phyloP scores from a whole-genome alignment of 2,888 invertebrate genomes.

The Heteropelma amictum region DNA sequence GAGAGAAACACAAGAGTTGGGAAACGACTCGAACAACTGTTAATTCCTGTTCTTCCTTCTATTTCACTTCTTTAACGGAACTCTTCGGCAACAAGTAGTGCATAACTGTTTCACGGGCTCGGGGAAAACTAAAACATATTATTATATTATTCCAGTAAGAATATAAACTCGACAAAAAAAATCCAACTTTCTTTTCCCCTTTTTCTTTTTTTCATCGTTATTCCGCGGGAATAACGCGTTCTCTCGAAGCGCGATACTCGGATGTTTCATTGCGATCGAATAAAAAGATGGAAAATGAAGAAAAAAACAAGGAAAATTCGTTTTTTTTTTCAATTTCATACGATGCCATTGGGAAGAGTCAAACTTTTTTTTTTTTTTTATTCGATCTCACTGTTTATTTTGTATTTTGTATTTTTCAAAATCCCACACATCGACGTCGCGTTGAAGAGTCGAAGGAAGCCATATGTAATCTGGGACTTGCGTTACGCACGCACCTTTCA shows the following conservation, averaged over 20 bases:
- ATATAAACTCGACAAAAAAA: neutral
- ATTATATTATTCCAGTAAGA: neutral
- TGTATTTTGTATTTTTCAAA: neutral
- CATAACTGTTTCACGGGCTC: neutral
- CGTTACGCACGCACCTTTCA: slow-evolving; percentile 38
- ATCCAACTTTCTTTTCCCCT: neutral
- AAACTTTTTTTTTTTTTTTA: neutral
- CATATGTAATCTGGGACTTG: slow-evolving; percentile 62
- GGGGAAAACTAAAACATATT: neutral
- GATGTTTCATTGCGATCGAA: no score
- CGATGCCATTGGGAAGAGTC: no score
- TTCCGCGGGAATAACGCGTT: neutral
- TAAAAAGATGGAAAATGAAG: no score
- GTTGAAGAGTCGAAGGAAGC: slow-evolving; percentile 67
- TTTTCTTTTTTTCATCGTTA: neutral
- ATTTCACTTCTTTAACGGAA: neutral
- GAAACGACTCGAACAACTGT: slow-evolving; percentile 5
- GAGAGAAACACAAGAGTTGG: neutral
- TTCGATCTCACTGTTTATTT: neutral
- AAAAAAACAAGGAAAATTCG: no score
- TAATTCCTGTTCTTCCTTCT: slow-evolving; percentile 5
- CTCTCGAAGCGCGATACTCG: no score
- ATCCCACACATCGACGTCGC: neutral
- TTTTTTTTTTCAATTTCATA: no score
- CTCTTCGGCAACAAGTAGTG: slow-evolving; percentile 3